phyloP scores from a whole-genome alignment of 2,888 invertebrate genomes.

The Lamellibrachia satsuma region DNA sequence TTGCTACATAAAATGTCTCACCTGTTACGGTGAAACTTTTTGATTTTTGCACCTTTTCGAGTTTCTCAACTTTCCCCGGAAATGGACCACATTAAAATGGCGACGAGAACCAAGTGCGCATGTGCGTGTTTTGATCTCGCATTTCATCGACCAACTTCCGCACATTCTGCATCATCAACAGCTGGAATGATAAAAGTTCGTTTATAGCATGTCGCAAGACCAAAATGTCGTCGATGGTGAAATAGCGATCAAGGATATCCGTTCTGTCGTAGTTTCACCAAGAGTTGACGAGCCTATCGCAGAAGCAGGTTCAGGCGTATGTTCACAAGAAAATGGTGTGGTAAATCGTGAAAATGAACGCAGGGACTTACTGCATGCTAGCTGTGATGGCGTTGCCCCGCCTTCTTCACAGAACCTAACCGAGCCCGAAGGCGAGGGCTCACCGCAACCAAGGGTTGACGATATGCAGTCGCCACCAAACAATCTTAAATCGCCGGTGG shows the following conservation, averaged over 20 bases:
- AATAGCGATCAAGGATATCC: neutral
- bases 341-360: neutral
- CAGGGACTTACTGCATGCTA: neutral
- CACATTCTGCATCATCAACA: neutral
- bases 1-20: neutral
- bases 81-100: slow-evolving; percentile 27
- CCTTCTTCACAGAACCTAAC: neutral
- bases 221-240: neutral
- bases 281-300: neutral
- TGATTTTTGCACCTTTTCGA: neutral
- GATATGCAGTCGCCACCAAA: neutral
- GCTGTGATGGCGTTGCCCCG: neutral
- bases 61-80: slow-evolving; percentile 13
- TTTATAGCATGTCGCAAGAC: neutral
- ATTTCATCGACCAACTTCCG: slow-evolving; percentile 28
- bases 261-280: neutral
- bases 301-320: neutral
- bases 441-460: neutral
- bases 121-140: slow-evolving; percentile 50
- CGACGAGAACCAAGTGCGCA: slow-evolving; percentile 39
- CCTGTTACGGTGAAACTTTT: slow-evolving; percentile 5
- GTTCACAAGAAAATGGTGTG: neutral
- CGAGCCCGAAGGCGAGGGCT: neutral
- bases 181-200: neutral
- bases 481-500: neutral